Evolutionary conservation across 2,797 vertebrate species (phyloP).

Genomic region (Rhabdomys pumilio): DNA sequence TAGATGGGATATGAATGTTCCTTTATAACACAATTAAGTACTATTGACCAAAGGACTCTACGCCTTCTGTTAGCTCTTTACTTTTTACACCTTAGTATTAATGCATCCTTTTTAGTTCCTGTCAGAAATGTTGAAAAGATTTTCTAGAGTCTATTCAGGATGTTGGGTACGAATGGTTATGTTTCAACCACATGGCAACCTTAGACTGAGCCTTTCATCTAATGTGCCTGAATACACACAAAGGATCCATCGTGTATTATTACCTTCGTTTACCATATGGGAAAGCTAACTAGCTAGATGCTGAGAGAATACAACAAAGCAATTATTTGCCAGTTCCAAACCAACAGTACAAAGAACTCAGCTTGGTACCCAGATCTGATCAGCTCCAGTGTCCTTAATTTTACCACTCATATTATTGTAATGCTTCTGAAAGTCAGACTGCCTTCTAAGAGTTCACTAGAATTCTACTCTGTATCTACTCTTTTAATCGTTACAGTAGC

Average conservation of each 20-base stretch:
- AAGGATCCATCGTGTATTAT: not conserved
- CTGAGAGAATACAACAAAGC: not conserved
- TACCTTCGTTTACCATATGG: not conserved
- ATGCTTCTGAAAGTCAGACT: not conserved
- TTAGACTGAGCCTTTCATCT: not conserved
- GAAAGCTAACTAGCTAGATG: not conserved
- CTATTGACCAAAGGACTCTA: not conserved
- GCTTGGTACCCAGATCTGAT: not conserved
- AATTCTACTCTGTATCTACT: not conserved
- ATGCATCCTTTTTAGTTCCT: conserved; percentile 26
- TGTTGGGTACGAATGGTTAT: not conserved
- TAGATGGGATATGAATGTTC: not conserved
- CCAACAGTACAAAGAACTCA: not conserved
- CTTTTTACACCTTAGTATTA: not conserved
- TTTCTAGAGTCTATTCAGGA: conserved; percentile 20
- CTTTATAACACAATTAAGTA: not conserved
- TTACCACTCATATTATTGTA: not conserved
- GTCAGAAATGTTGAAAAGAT: not conserved
- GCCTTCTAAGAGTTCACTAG: not conserved
- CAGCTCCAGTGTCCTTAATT: not conserved
- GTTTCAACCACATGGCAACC: not conserved
- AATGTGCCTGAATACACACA: not conserved
- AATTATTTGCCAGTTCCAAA: not conserved
- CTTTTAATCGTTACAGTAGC: not conserved
- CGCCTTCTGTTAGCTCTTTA: not conserved